A percentile compares a stretch with the other conserved stretches of the same genome.
Conservation (phyloP, 2,888 invertebrate species). For the Drosophila gaucha region DNA sequence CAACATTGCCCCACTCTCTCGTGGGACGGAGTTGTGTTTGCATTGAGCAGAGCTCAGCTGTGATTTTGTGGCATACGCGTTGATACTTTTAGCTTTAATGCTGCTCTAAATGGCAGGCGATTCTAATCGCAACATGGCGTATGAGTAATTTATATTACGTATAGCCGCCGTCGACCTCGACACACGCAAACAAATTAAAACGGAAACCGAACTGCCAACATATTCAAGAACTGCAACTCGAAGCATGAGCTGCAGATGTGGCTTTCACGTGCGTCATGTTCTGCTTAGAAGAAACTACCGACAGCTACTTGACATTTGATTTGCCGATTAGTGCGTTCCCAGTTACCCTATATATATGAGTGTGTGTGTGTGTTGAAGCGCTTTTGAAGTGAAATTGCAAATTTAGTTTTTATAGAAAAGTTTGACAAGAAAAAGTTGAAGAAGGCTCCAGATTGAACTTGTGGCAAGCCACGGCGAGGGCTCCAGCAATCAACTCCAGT, state of each 20-base stretch:
- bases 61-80: constrained; percentile 60
- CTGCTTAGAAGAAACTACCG: constrained; percentile 47
- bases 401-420: constrained; percentile 37
- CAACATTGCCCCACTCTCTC: constrained; percentile 52
- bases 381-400: constrained; percentile 44
- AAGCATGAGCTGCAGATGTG: neutral
- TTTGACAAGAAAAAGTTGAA: constrained; percentile 25
- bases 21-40: constrained; percentile 9
- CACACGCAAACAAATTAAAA: constrained; percentile 51
- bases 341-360: neutral
- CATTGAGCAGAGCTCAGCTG: constrained; percentile 38
- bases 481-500: neutral
- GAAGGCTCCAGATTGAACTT: constrained; percentile 14
- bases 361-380: constrained; percentile 12
- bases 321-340: constrained; percentile 67
- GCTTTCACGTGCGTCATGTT: constrained; percentile 65
- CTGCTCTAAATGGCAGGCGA: constrained; percentile 33
- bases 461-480: constrained; percentile 38
- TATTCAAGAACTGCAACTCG: neutral
- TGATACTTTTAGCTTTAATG: constrained; percentile 47
- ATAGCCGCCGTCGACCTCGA: constrained; percentile 47
- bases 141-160: constrained; percentile 55
- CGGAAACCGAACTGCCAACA: constrained; percentile 56
- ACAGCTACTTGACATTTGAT: constrained; percentile 72
- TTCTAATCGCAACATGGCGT: constrained; percentile 55